A percentile compares a stretch with the other conserved stretches of the same genome.
Conservation (phyloP, 2,797 vertebrate species). For the Miichthys miiuy region DNA sequence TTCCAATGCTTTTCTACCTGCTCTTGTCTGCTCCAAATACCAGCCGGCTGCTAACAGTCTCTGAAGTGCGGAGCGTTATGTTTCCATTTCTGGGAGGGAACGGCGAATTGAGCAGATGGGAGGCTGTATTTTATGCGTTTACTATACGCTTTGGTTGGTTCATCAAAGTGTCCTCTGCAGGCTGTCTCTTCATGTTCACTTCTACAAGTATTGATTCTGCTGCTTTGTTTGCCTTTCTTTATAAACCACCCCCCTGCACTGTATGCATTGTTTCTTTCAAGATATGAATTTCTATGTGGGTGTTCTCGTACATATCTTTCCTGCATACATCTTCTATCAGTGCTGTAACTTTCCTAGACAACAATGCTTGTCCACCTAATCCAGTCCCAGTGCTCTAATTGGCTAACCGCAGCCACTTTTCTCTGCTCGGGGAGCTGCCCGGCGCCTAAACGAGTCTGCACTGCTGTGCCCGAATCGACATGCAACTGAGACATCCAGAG, state of each 20-base stretch:
- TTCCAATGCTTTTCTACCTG: constrained; percentile 12
- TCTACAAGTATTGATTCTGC: constrained; percentile 61
- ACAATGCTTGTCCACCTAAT: constrained; percentile 64
- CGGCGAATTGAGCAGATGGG: constrained; percentile 49
- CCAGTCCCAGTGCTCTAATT: constrained; percentile 76
- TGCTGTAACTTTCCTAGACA: constrained; percentile 44
- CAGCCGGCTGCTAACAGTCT: constrained; percentile 38
- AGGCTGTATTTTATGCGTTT: constrained; percentile 42
- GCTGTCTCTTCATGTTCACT: constrained; percentile 40
- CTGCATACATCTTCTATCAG: constrained; percentile 38
- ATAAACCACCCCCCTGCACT: constrained; percentile 48
- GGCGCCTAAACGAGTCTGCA: constrained; percentile 64
- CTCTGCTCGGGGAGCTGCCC: constrained; percentile 65
- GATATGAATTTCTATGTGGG: constrained; percentile 28
- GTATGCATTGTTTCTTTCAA: constrained; percentile 3
- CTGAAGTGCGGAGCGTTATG: constrained; percentile 36
- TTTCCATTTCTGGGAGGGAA: constrained; percentile 52
- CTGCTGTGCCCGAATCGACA: background rate
- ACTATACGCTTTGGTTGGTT: constrained; percentile 43
- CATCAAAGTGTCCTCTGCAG: constrained; percentile 65
- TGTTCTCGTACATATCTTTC: constrained; percentile 18
- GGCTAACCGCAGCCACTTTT: constrained; percentile 73
- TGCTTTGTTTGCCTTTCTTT: constrained; percentile 59
- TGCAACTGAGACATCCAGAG: background rate
- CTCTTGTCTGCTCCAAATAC: constrained; percentile 31